Conservation (phyloP, 2,797 vertebrate species). For the Meda fulgida region DNA sequence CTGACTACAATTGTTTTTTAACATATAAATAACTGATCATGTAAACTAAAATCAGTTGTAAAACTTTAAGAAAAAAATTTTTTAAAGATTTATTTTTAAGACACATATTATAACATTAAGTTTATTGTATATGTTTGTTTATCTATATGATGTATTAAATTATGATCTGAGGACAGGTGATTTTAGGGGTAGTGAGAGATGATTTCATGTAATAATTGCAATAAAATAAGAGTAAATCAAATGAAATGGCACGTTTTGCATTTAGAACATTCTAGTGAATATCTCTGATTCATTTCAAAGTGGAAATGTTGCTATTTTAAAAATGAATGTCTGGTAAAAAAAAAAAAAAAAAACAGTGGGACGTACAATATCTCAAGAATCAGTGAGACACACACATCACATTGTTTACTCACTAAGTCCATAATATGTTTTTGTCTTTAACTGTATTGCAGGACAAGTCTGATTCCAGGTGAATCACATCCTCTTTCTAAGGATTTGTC, state of each 20-base stretch:
- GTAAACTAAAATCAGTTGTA: neutral
- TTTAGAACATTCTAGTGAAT: neutral
- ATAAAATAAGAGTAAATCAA: no score
- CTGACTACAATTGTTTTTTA: neutral
- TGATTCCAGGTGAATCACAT: constrained; percentile 90
- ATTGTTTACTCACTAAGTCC: neutral
- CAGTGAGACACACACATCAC: neutral
- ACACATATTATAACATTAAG: neutral
- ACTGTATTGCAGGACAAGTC: constrained; percentile 83
- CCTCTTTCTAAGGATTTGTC: constrained; percentile 90
- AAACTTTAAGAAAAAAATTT: no score
- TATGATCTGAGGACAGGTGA: neutral
- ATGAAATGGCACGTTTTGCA: neutral
- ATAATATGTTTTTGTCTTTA: constrained; percentile 26
- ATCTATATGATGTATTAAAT: neutral
- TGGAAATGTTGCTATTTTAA: neutral
- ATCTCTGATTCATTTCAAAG: neutral
- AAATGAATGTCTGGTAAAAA: neutral
- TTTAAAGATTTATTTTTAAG: neutral
- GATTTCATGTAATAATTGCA: no score
- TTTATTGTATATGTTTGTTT: neutral
- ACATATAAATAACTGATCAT: neutral
- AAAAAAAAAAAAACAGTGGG: neutral
- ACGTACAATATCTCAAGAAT: neutral
- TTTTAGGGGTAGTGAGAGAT: neutral